Conservation (phyloP, 1,140 invertebrate species). For the Calephelis nemesis region DNA sequence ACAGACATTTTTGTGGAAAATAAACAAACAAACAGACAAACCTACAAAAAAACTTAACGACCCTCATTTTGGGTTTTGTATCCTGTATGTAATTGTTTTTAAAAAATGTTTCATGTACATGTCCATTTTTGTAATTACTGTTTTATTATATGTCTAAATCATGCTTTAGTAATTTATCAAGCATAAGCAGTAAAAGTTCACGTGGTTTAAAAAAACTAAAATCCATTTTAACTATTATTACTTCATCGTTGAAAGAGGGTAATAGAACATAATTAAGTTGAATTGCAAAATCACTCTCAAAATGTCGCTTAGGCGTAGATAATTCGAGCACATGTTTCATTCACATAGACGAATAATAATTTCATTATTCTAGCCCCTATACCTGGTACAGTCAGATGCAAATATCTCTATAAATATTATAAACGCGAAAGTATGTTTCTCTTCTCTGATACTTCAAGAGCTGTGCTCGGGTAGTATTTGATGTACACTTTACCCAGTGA, state of each 20-base stretch:
- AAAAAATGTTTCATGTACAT: too few species aligned
- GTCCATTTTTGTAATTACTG: too few species aligned
- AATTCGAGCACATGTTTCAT: slow-evolving; percentile 71
- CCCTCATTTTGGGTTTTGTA: too few species aligned
- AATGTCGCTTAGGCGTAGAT: slow-evolving; percentile 68
- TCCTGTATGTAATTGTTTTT: too few species aligned
- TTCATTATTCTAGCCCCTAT: slow-evolving; percentile 35
- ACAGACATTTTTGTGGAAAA: too few species aligned
- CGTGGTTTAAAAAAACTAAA: slow-evolving; percentile 32
- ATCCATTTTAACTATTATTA: slow-evolving; percentile 8
- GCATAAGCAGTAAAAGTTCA: slow-evolving; percentile 29
- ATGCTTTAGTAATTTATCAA: too few species aligned
- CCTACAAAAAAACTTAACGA: too few species aligned
- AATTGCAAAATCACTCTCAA: slow-evolving; percentile 69
- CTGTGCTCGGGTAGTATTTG: too few species aligned
- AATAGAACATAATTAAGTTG: slow-evolving; percentile 38
- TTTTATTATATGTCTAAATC: too few species aligned
- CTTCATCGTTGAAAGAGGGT: not conserved
- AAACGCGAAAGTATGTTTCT: slow-evolving; percentile 16
- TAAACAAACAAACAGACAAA: too few species aligned
- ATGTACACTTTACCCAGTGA: too few species aligned
- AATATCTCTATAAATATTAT: not conserved
- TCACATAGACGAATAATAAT: slow-evolving; percentile 68
- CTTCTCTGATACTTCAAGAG: too few species aligned
- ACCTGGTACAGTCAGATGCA: slow-evolving; percentile 21